Conservation (phyloP, 2,888 invertebrate genomes). For the Lithophane socia region DNA sequence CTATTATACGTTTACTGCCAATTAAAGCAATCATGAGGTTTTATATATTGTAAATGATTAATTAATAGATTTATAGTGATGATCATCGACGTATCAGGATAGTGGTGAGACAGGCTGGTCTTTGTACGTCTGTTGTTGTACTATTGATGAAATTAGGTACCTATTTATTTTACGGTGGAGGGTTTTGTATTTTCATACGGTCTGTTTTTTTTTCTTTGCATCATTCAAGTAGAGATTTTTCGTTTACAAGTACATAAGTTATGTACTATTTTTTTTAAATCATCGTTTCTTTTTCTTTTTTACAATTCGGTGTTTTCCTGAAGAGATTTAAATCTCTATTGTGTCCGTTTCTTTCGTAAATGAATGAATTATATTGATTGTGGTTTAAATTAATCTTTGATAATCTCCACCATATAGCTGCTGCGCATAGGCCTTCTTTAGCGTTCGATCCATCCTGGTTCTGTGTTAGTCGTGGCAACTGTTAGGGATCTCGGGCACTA, state of each 20-base stretch:
- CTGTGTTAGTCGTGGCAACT: neutral
- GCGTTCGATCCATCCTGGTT: neutral
- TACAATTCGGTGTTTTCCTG: constrained; percentile 33
- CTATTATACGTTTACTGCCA: constrained; percentile 21
- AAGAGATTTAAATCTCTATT: constrained; percentile 12
- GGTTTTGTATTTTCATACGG: constrained; percentile 44
- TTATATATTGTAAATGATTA: constrained; percentile 31
- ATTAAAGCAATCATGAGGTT: constrained; percentile 15
- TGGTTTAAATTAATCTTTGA: constrained; percentile 5
- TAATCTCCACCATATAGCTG: neutral
- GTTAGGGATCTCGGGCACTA: no score
- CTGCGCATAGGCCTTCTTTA: neutral
- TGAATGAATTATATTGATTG: neutral
- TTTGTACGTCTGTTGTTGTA: constrained; percentile 9
- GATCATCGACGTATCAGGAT: neutral
- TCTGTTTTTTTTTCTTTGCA: constrained; percentile 6
- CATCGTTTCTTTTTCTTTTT: constrained; percentile 34
- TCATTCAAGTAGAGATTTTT: constrained; percentile 7
- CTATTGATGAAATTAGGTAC: constrained; percentile 7
- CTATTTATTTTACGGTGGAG: constrained; percentile 39
- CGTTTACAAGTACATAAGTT: constrained; percentile 27
- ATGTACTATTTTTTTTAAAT: constrained; percentile 22
- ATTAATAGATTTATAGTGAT: constrained; percentile 21
- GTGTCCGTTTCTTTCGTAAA: constrained; percentile 1
- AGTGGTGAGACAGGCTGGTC: constrained; percentile 40